A percentile compares a stretch with the other conserved stretches of the same genome.
Evolutionary conservation across 2,113 vertebrate genomes (phyloP).

Genomic region (Corythoichthys intestinalis): DNA sequence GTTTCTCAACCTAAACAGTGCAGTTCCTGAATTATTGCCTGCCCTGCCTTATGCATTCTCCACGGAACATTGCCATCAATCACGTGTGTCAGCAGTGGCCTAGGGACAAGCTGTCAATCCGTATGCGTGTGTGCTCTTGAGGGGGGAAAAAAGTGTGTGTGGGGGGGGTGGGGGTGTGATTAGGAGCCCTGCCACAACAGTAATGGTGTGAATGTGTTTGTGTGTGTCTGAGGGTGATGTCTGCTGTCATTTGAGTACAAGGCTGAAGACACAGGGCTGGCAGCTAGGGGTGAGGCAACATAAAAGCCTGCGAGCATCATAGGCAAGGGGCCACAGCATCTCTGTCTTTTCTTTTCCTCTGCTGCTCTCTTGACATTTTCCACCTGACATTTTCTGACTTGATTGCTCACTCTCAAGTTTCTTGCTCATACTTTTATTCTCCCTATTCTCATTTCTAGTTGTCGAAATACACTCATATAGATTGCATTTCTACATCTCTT

Average conservation of each 20-base stretch:
- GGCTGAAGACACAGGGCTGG: slow-evolving; percentile 45
- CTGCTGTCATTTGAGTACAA: slow-evolving; percentile 60
- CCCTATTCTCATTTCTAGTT: background rate
- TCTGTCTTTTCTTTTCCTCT: slow-evolving; percentile 15
- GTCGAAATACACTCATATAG: background rate
- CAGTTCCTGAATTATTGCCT: slow-evolving; percentile 56
- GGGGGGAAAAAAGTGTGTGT: slow-evolving; percentile 21
- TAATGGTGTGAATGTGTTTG: slow-evolving; percentile 41
- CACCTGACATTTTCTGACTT: slow-evolving; percentile 23
- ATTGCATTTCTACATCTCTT: background rate
- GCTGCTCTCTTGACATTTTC: slow-evolving; percentile 32
- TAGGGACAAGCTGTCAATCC: slow-evolving; percentile 67
- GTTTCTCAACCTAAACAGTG: slow-evolving; percentile 57
- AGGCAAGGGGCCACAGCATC: slow-evolving; percentile 30
- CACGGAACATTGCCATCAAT: slow-evolving; percentile 67
- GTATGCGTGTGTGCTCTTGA: slow-evolving; percentile 42
- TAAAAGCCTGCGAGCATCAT: slow-evolving; percentile 39
- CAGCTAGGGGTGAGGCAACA: slow-evolving; percentile 48
- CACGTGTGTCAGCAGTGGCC: slow-evolving; percentile 61
- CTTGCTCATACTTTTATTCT: slow-evolving; percentile 10
- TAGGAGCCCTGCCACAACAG: slow-evolving; percentile 58
- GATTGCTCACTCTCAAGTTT: slow-evolving; percentile 21
- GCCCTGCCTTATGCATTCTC: slow-evolving; percentile 62
- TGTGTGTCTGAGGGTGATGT: slow-evolving; percentile 46
- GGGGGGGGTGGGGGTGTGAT: slow-evolving; percentile 56